A percentile compares a stretch with the other conserved stretches of the same genome.
Conservation (phyloP, 1,140 invertebrate genomes). For the Halictus rubicundus region DNA sequence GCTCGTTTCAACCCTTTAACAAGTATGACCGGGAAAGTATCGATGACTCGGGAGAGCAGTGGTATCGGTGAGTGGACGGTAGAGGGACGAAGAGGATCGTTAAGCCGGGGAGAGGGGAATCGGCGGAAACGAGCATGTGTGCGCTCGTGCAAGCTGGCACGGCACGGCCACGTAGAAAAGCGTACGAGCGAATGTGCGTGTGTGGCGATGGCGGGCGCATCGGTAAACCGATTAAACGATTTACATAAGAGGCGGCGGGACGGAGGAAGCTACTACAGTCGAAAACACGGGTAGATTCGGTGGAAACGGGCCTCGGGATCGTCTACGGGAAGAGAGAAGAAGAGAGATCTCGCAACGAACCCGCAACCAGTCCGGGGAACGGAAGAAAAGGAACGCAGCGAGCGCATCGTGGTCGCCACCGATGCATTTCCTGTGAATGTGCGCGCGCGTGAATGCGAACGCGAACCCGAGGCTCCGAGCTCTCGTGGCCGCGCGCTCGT, state of each 20-base stretch:
- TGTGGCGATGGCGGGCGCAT: constrained; percentile 13
- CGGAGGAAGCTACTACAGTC: constrained; percentile 2
- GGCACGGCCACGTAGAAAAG: background rate
- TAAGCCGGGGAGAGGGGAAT: background rate
- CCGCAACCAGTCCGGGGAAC: background rate
- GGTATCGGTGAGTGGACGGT: background rate
- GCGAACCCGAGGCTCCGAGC: background rate
- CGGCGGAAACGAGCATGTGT: constrained; percentile 36
- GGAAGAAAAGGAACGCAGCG: constrained; percentile 33
- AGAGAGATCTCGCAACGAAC: too few species aligned
- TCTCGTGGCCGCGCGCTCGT: background rate
- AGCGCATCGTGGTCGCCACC: constrained; percentile 3
- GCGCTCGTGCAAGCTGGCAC: background rate
- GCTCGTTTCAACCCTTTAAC: constrained; percentile 31
- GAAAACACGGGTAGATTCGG: constrained; percentile 24
- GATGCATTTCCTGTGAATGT: constrained; percentile 8
- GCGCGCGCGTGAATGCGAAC: too few species aligned
- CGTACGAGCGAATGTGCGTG: constrained; percentile 22
- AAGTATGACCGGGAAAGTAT: constrained; percentile 17
- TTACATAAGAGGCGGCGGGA: constrained; percentile 48
- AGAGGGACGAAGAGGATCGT: background rate
- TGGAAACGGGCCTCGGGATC: background rate
- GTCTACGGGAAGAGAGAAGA: background rate
- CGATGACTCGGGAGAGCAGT: constrained; percentile 38
- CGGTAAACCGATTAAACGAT: constrained; percentile 50